Base-by-base conservation (phyloP, 1,140 invertebrate species). In the Drosophila punjabiensis region DNA sequence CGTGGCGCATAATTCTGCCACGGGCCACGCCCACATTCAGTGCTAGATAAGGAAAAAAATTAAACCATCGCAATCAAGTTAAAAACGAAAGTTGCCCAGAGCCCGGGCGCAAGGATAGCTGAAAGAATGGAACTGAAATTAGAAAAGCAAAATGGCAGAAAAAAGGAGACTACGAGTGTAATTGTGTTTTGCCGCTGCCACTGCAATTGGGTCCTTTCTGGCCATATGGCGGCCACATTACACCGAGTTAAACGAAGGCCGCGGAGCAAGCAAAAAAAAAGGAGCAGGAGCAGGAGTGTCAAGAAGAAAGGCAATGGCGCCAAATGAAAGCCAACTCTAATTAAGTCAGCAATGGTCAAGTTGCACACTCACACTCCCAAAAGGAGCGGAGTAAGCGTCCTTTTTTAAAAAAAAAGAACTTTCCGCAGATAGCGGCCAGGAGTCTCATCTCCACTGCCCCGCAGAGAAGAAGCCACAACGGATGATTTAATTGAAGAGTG, bases 261-360 rank as follows among this genome's bases (percentile, higher is more conserved):
- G 32, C 11, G 55, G 16, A 45, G 47, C n/a, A 30, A 16, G 35
- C 3, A 55, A 39, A 33, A 37, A 37, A 37, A n/a, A n/a, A n/a
- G n/a, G n/a, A n/a, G n/a, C n/a, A n/a, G 16, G 32, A 20, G 73
- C 53, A 68, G 50, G 52, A 50, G n/a, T 37, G 69, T 55, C 63
- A 62, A 32, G 47, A 53, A 81, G 55, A 52, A 41, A 43, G 69
- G 60, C 60, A 65, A 50, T 47, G 71, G 41, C 20, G 53, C 41
- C 52, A 68, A 77, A 77, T 77, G 55, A 66, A 76, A 77, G 73
- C 73, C 75, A 78, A 79, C 84, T 89, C 79, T 88, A 88, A 88
- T 88, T 88, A 88, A 85, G 84, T 73, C 74, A 59, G 73, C 62
- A 75, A 78, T 69, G 85, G 65, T 37, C 77, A 88, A 83, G 41